Evolutionary conservation across 2,888 invertebrate genomes (phyloP).

Genomic region (Mechanitis mazaeus): DNA sequence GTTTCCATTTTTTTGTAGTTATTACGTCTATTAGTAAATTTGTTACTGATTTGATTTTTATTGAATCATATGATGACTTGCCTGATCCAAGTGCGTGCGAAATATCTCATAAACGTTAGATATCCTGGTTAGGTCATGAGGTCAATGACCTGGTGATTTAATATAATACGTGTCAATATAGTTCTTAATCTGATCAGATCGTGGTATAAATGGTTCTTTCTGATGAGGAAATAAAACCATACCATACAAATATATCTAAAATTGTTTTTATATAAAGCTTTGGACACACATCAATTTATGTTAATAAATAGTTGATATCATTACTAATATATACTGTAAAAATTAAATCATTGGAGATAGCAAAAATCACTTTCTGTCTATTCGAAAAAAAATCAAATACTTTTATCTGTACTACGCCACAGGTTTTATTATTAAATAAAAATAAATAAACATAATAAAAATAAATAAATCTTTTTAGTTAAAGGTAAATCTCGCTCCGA

Average conservation of each 20-base stretch:
- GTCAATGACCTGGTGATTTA: slow-evolving; percentile 42
- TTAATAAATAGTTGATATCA: too few species aligned
- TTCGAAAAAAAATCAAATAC: neutral
- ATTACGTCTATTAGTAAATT: neutral
- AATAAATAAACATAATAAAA: neutral
- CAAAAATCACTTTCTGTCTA: neutral
- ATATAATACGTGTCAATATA: slow-evolving; percentile 29
- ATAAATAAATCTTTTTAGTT: neutral
- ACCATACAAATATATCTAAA: too few species aligned
- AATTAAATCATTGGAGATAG: too few species aligned
- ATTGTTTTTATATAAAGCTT: too few species aligned
- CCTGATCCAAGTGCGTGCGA: slow-evolving; percentile 47
- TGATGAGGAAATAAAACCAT: neutral
- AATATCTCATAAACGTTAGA: slow-evolving; percentile 45
- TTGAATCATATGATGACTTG: slow-evolving; percentile 46
- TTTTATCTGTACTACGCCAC: neutral
- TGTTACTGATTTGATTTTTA: slow-evolving; percentile 19
- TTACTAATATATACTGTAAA: too few species aligned
- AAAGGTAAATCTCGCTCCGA: neutral
- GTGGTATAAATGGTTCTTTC: neutral
- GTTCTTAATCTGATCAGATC: neutral
- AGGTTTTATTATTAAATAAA: neutral
- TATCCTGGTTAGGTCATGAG: slow-evolving; percentile 53
- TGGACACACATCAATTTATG: too few species aligned
- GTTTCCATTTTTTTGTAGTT: too few species aligned